A percentile compares a stretch with the other conserved stretches of the same genome.
These are phyloP conservation scores for Drosophila lacteicornis DNA, from an alignment of 1,140 invertebrate genomes.

Conservation along the genomic window DNA sequence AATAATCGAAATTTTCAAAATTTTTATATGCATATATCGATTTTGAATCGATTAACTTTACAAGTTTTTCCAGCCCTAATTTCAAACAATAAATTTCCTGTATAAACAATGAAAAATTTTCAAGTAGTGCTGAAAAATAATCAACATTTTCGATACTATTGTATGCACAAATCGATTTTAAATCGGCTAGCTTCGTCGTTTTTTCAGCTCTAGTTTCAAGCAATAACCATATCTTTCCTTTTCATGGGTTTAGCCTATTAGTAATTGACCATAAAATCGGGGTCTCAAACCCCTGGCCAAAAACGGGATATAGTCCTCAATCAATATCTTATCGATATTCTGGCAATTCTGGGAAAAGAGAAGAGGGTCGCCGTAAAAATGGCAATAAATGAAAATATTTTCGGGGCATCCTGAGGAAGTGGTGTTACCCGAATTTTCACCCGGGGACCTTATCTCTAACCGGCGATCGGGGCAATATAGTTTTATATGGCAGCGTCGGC, in stretches of 20 bases:
- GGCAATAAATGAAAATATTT: slow-evolving; percentile 8
- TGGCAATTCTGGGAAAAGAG: slow-evolving; percentile 11
- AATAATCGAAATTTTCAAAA: no score
- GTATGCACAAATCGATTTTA: neutral
- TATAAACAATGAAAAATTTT: no score
- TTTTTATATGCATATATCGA: no score
- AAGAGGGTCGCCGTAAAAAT: neutral
- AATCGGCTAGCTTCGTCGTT: neutral
- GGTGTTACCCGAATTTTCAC: neutral
- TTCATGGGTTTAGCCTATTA: slow-evolving; percentile 20
- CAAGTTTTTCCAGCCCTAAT: no score
- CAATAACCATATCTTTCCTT: neutral
- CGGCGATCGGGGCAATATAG: slow-evolving; percentile 4
- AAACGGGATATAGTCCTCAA: slow-evolving; percentile 6
- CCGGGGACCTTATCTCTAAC: slow-evolving; percentile 26
- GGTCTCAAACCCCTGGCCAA: neutral
- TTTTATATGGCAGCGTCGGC: slow-evolving; percentile 14
- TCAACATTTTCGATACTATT: neutral
- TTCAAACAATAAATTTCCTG: no score
- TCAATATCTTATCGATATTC: slow-evolving; percentile 21
- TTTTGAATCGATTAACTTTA: no score
- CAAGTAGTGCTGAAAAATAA: neutral
- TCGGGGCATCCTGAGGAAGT: slow-evolving; percentile 66
- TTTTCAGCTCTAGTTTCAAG: neutral
- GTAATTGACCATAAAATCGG: slow-evolving; percentile 1